Base-by-base conservation (phyloP, 2,797 vertebrate species). In the Alfaro cultratus region DNA sequence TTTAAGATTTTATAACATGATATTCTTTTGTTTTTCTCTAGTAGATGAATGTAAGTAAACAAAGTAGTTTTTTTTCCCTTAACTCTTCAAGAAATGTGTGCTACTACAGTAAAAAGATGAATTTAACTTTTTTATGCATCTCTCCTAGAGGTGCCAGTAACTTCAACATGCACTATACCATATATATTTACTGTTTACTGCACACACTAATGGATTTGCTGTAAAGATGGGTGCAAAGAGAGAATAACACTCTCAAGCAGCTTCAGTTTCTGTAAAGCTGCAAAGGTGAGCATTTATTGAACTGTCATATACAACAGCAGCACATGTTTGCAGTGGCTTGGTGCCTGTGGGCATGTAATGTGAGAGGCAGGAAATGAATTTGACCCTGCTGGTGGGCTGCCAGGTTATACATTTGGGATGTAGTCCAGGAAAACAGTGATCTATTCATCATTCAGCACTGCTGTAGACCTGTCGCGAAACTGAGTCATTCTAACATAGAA, bases 341-440 rank as follows among this genome's bases (percentile, higher is more conserved):
- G 86, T 46, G 80, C 93, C 91, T 74, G 74, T 43, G 70, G 89
- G 82, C 68, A 79, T 84, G 85, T 85, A 78, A 82, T 67, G 67
- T 55, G 53, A 85, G 75, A 76, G 49, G 75, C 79, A 86, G 84
- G 81, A 92, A 93, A 92, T 93, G 34, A 90, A 86, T 90, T 87
- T 93, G 91, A 92, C 88, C 91, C 83, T 15, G 82, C 68, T 75
- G 36, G 43, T 51, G 86, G 79, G 85, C 87, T 84, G 64, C 83
- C 70, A 51, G 77, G 86, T 84, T 47, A 76, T 39, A 67, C 75
- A 10, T 41, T 0, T 31, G 82, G 81, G 80, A 86, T 53, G 36
- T 26, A 5, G 78, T 55, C 62, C 79, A 85, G 83, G 74, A 81
- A 84, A 84, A 86, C 85, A 45, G 83, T 34, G 15, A 75, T 76